Evolutionary conservation across 2,888 invertebrate species (phyloP), one percentile per base, ranked within the genome.

Genomic region (Caenorhabditis auriculariae): DNA sequence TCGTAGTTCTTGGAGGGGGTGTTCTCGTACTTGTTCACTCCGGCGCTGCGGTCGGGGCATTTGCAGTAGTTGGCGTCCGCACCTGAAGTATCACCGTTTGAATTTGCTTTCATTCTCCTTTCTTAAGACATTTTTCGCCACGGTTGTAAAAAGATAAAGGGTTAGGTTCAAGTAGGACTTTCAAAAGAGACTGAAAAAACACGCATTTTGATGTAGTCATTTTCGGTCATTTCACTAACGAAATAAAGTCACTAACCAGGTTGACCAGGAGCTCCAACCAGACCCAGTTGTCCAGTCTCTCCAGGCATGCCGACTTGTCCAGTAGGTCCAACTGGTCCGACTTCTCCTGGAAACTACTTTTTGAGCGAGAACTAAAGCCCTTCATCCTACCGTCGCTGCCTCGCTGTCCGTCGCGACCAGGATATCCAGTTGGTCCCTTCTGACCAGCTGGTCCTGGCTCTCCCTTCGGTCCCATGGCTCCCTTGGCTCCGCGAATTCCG

Each of bases 381-480:
- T 23, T 19, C 4, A 3, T 28, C 27, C 5, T 3, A 24, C 70
- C 72, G 37, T 72, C 72, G 26, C 50, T 59, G 53, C 72, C 72
- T 15, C 72, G 43, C 48, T 65, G 63, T 37, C 73, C 73, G 44
- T 73, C 73, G 37, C 68, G 50, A 35, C 73, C 76, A 41, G 68
- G 75, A 54, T 67, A 75, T 3, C 76, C 76, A 37, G 60, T 44
- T 5, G 73, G 73, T 38, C 77, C 77, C 44, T 73, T 72, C 44
- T 62, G 69, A 59, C 77, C 77, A 9, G 64, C 68, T 21, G 72
- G 64, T 38, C 76, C 76, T 1, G 57, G 3, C n/a, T 75, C 75
- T 66, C 75, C 76, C 43, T 66, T 60, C 24, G 68, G 66, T 45
- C 72, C 75, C 12, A 66, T 47, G 12, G 69, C 67, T 54, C 75